Evolutionary conservation across 2,113 vertebrate genomes (phyloP).

Genomic region (Takifugu bimaculatus): DNA sequence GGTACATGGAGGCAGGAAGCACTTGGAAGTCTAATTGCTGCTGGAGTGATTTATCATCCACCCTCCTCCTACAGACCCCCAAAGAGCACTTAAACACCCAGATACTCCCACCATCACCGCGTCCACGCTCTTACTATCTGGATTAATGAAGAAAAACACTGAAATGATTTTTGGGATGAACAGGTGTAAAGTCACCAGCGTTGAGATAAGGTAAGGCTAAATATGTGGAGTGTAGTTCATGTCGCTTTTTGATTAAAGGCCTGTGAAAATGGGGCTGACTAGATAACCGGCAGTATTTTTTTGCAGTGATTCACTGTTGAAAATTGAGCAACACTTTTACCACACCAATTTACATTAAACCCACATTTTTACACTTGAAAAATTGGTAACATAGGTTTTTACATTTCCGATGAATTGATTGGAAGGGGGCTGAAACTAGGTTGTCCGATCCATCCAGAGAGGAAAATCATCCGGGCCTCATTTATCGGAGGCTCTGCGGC

Average conservation of each 20-base stretch:
- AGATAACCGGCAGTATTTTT: too few species aligned
- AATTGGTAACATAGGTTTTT: too few species aligned
- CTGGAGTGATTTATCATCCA: conserved; percentile 52
- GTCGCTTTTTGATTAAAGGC: too few species aligned
- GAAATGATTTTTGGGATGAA: conserved; percentile 4
- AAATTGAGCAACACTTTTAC: too few species aligned
- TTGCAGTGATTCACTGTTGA: too few species aligned
- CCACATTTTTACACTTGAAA: too few species aligned
- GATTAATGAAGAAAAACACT: background rate
- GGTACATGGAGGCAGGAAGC: conserved; percentile 44
- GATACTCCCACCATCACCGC: conserved; percentile 31
- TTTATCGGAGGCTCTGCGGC: conserved; percentile 66
- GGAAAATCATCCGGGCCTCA: conserved; percentile 49
- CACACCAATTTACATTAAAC: too few species aligned
- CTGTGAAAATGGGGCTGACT: too few species aligned
- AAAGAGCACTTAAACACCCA: conserved; percentile 34
- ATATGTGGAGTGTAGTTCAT: background rate
- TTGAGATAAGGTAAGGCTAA: background rate
- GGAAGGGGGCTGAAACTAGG: conserved; percentile 40
- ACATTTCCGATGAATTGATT: too few species aligned
- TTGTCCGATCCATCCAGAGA: conserved; percentile 48
- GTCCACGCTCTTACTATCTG: conserved; percentile 30
- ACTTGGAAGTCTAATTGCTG: conserved; percentile 48
- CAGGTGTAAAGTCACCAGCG: background rate
- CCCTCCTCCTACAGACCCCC: conserved; percentile 27